These are phyloP conservation scores for Salvelinus sp. DNA, from an alignment of 2,113 vertebrate species.

Conservation along the genomic window DNA sequence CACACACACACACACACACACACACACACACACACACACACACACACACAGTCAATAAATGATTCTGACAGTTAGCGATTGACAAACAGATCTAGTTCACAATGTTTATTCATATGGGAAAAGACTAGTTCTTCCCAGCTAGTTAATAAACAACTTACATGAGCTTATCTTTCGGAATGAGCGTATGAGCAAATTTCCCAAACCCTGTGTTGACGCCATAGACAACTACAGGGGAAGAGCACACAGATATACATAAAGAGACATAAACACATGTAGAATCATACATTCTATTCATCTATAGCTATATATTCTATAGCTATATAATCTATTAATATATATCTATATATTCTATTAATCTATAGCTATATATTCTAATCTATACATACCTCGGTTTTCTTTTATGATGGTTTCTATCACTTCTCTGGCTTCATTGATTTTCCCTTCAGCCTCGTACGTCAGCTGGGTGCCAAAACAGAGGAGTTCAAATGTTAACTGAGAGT, in stretches of 20 bases:
- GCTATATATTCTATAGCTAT: background rate
- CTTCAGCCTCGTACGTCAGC: constrained; percentile 22
- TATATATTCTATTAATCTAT: too few species aligned
- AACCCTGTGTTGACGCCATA: constrained; percentile 36
- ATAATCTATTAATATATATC: too few species aligned
- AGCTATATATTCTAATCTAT: too few species aligned
- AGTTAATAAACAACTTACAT: constrained; percentile 12
- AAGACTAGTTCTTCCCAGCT: background rate
- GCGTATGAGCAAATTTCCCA: constrained; percentile 10
- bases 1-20: too few species aligned
- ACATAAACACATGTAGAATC: background rate
- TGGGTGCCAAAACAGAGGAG: background rate
- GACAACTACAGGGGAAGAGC: constrained; percentile 23
- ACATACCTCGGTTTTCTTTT: constrained; percentile 19
- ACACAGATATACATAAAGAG: background rate
- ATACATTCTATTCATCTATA: background rate
- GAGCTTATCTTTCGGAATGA: constrained; percentile 19
- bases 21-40: constrained; percentile 16
- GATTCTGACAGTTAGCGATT: background rate
- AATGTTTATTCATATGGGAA: background rate
- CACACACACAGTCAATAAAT: background rate
- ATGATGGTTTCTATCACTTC: constrained; percentile 18
- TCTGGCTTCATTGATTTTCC: constrained; percentile 8
- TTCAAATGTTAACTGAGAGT: background rate
- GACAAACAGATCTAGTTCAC: background rate